Evolutionary conservation across 2,113 vertebrate species (phyloP).

Genomic region (Oreochromis niloticus): DNA sequence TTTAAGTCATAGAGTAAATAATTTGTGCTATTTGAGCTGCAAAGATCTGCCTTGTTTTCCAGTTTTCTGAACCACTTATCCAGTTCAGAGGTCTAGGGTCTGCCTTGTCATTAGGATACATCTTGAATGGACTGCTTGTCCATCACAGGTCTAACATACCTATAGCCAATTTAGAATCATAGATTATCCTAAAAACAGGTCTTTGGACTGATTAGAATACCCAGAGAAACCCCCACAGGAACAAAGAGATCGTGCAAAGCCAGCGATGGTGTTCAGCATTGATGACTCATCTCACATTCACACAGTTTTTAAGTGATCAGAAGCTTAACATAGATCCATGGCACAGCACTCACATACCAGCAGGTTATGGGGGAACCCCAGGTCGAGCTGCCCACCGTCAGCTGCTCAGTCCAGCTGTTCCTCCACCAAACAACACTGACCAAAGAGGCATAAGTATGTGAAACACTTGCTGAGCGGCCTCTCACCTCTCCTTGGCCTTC

Average conservation of each 20-base stretch:
- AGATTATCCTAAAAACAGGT: not conserved
- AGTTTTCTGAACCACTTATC: not conserved
- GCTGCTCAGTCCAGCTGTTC: constrained; percentile 39
- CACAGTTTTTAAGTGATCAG: not conserved
- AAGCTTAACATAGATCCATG: not conserved
- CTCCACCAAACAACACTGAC: not conserved
- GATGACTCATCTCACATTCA: not conserved
- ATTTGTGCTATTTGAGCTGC: not conserved
- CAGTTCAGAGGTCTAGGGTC: not conserved
- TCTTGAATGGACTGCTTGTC: not conserved
- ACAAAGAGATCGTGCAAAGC: not conserved
- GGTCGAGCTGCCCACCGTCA: not conserved
- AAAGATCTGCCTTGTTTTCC: not conserved
- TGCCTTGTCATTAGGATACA: not conserved
- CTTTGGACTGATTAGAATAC: not conserved
- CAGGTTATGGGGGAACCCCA: constrained; percentile 1
- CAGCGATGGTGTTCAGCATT: rapidly evolving
- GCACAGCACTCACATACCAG: not conserved
- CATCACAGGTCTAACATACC: not conserved
- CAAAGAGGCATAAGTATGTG: not conserved
- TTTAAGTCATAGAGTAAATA: not conserved
- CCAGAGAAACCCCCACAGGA: not conserved
- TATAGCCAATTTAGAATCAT: not conserved
- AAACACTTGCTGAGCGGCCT: constrained; percentile 7
- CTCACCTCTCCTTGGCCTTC: constrained; percentile 10